Base-by-base conservation (phyloP, 1,140 invertebrate genomes). In the Lycorma delicatula region DNA sequence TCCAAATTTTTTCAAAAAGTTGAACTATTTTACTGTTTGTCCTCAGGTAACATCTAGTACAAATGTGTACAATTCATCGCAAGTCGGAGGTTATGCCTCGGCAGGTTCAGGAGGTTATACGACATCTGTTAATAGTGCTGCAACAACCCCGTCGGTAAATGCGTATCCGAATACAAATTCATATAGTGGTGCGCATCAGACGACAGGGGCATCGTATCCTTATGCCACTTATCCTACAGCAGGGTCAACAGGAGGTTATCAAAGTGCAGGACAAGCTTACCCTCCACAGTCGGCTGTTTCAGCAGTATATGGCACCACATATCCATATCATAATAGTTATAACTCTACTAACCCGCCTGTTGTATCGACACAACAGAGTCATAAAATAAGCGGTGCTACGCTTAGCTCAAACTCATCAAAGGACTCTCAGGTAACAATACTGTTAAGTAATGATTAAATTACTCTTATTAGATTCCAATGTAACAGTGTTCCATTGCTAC, bases 361-460 rank as follows among this genome's bases (percentile, higher is more conserved):
- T 1, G 23, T 18, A 13, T 25, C 56, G 11, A 25, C 16, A 6
- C 47, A 49, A 9, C 56, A 57, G 31, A 59, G 49, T 25, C 58
- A 59, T 27, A 59, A 59, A 29, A 59, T 59, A 3, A n/a, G n/a
- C n/a, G 44, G 20, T 26, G 11, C 51, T 23, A 20, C 51, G 4
- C 58, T 59, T 23, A 29, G 20, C 29, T 59, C 58, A 9, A 26
- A 28, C 13, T 27, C 23, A 13, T 31, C 51, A 3, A 59, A 59
- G 27, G 58, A 59, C 26, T 59, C 58, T 20, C 58, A 59, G 58
- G 58, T 59, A 31, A 22, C n/a, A 53, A 34, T 53, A 12, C 23
- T 9, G 7, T 48, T 11, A 25, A 36, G 34, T 36, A 12, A 12
- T 36, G 34, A 36, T n/a, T n/a, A n/a, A n/a, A n/a, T n/a, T n/a